phyloP scores from a whole-genome alignment of 2,113 vertebrate genomes.

The Noctilio leporinus region DNA sequence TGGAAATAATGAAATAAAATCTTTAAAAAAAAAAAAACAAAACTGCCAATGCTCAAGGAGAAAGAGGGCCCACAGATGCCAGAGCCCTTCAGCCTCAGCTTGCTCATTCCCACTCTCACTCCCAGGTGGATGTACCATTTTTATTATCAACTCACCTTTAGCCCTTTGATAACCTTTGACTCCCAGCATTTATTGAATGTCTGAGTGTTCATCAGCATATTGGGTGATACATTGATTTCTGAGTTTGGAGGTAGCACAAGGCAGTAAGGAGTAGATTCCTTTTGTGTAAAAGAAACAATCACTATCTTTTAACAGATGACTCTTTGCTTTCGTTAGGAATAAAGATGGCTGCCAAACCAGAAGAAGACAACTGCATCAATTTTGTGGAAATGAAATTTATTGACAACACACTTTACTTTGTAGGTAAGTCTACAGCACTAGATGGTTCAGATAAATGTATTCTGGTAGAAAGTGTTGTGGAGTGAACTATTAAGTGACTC shows the following conservation, averaged over 20 bases:
- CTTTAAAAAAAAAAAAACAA: too few species aligned
- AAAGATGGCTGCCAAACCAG: constrained; percentile 24
- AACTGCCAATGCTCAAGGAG: neutral
- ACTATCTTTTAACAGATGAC: neutral
- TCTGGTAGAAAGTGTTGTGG: neutral
- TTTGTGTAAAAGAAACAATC: neutral
- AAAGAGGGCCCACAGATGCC: neutral
- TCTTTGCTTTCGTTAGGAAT: constrained; percentile 44
- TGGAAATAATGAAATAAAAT: too few species aligned
- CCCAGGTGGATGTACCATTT: neutral
- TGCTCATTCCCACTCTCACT: neutral
- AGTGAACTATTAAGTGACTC: neutral
- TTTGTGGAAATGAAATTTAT: constrained; percentile 51
- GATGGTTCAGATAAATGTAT: neutral
- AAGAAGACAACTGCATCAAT: neutral
- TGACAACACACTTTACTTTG: constrained; percentile 60
- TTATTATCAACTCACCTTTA: neutral
- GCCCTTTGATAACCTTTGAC: neutral
- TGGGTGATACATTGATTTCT: neutral
- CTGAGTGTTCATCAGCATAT: neutral
- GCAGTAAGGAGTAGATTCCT: neutral
- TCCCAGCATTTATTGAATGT: neutral
- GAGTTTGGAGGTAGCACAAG: neutral
- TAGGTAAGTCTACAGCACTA: constrained; percentile 51
- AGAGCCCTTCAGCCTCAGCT: neutral